A percentile compares a stretch with the other conserved stretches of the same genome.
Conservation (phyloP, 2,888 invertebrate species). For the Pammene fasciana region DNA sequence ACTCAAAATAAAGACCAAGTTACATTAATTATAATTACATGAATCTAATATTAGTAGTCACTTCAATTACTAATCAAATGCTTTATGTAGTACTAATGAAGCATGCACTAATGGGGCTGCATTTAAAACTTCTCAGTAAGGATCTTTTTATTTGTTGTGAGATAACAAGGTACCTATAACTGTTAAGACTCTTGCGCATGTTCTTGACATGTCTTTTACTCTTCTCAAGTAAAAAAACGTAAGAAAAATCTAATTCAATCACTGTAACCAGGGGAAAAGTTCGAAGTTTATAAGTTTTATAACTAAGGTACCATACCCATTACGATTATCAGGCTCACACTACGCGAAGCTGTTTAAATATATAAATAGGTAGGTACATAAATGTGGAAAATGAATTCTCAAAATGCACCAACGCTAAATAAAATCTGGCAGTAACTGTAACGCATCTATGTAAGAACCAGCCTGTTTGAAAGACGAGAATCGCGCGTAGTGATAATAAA, state of each 20-base stretch:
- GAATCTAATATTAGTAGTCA: conserved; percentile 41
- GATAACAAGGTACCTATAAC: conserved; percentile 62
- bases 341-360: no score
- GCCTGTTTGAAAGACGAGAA: no score
- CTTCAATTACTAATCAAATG: conserved; percentile 58
- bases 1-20: conserved; percentile 36
- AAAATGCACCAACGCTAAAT: no score
- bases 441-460: no score
- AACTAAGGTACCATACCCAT: no score
- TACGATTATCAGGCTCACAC: no score
- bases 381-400: no score
- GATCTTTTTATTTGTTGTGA: conserved; percentile 82
- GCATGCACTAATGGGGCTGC: conserved; percentile 56
- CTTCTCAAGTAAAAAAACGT: background rate
- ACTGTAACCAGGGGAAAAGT: background rate
- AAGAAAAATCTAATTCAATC: background rate
- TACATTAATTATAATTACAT: conserved; percentile 51
- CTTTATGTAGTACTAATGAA: conserved; percentile 41
- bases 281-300: no score
- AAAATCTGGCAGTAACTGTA: no score
- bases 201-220: background rate
- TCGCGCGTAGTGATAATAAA: no score
- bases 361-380: no score
- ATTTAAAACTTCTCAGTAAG: conserved; percentile 48
- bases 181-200: conserved; percentile 18